Percentiles rank a stretch among this genome's conserved stretches.
phyloP scores from a whole-genome alignment of 1,140 invertebrate genomes.

The Drosophila kikkawai region DNA sequence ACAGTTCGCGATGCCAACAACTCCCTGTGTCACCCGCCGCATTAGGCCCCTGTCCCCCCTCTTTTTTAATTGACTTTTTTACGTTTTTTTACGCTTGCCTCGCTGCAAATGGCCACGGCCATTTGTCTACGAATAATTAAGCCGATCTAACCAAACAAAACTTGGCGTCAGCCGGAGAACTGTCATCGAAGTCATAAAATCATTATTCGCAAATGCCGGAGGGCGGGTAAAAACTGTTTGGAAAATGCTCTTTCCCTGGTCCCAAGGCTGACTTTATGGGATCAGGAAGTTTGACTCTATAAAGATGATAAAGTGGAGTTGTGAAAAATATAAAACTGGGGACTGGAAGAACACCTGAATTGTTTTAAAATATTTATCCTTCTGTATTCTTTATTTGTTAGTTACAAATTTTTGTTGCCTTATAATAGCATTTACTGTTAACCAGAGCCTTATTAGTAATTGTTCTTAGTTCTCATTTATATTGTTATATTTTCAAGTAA shows the following conservation, averaged over 20 bases:
- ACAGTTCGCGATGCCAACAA: slow-evolving; percentile 34
- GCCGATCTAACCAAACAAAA: slow-evolving; percentile 51
- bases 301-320: slow-evolving; percentile 7
- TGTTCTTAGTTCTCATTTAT: too few species aligned
- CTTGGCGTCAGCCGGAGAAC: slow-evolving; percentile 35
- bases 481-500: not conserved
- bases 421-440: too few species aligned
- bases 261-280: slow-evolving; percentile 32
- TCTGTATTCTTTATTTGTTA: not conserved
- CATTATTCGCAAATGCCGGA: slow-evolving; percentile 58
- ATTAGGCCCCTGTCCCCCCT: not conserved
- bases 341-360: not conserved
- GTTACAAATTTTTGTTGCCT: not conserved
- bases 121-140: slow-evolving; percentile 64
- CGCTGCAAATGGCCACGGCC: slow-evolving; percentile 28
- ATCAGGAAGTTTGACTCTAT: slow-evolving; percentile 42
- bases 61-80: slow-evolving; percentile 55
- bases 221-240: not conserved
- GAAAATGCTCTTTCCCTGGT: not conserved
- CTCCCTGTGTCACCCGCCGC: slow-evolving; percentile 16
- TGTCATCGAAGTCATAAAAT: slow-evolving; percentile 59
- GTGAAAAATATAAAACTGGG: not conserved
- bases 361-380: not conserved
- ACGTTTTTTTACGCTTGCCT: slow-evolving; percentile 18
- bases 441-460: not conserved